phyloP scores from a whole-genome alignment of 2,113 vertebrate species.

The Eretmochelys imbricata region DNA sequence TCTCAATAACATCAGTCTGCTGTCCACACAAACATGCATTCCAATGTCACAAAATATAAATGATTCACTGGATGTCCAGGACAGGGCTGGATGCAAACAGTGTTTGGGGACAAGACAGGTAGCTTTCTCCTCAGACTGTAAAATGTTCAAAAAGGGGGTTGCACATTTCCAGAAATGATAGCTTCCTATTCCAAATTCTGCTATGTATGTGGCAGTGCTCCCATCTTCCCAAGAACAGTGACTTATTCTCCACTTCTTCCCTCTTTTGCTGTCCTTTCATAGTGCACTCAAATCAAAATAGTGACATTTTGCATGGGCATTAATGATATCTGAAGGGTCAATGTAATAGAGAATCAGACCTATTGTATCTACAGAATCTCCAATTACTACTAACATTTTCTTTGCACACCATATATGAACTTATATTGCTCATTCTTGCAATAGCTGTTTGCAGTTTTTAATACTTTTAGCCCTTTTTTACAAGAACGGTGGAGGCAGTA shows the following conservation, averaged over 20 bases:
- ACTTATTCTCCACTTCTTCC: not conserved
- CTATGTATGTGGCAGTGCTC: not conserved
- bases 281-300: not conserved
- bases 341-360: not conserved
- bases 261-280: not conserved
- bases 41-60: no score
- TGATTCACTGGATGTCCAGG: not conserved
- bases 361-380: not conserved
- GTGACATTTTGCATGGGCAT: conserved; percentile 4
- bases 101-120: not conserved
- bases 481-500: conserved; percentile 6
- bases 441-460: conserved; percentile 5
- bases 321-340: conserved; percentile 11
- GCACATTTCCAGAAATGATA: not conserved
- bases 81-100: not conserved
- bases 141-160: not conserved
- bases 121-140: not conserved
- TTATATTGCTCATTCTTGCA: conserved; percentile 37
- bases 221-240: not conserved
- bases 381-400: conserved; percentile 26
- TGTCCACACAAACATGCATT: not conserved
- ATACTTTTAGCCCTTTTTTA: conserved; percentile 10
- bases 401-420: not conserved
- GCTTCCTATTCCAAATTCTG: not conserved
- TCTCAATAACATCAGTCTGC: not conserved